Conservation (phyloP, 2,113 vertebrate species). For the Collichthys lucidus region DNA sequence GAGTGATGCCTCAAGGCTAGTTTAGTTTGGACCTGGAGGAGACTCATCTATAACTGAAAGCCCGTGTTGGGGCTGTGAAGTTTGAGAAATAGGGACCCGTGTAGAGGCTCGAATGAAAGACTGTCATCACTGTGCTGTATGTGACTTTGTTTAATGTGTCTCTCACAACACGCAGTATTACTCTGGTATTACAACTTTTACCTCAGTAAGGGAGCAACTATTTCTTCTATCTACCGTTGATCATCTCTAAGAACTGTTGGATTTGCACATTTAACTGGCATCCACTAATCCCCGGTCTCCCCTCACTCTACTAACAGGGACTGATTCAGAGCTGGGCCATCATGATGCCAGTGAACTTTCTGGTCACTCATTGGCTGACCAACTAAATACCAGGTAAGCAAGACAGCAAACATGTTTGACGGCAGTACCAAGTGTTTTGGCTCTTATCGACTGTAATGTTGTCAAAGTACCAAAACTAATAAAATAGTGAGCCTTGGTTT, state of each 20-base stretch:
- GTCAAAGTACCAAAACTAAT: too few relatives aligned
- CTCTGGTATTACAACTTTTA: not conserved
- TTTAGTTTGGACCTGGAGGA: not conserved
- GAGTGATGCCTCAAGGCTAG: not conserved
- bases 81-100: not conserved
- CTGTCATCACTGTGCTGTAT: not conserved
- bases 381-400: conserved; percentile 68
- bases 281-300: conserved; percentile 24
- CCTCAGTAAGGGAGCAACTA: not conserved
- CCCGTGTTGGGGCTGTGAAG: too few relatives aligned
- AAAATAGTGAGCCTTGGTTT: not conserved
- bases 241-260: not conserved
- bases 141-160: not conserved
- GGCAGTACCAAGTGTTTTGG: not conserved
- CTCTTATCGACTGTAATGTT: not conserved
- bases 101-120: not conserved
- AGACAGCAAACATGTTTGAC: not conserved
- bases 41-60: not conserved
- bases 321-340: conserved; percentile 69
- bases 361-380: conserved; percentile 71
- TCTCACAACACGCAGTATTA: not conserved
- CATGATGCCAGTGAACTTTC: conserved; percentile 68
- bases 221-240: not conserved
- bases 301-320: conserved; percentile 41
- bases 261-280: not conserved